Percentiles rank a stretch among this genome's conserved stretches.
phyloP scores from a whole-genome alignment of 2,797 vertebrate genomes.

The Orestias chungarensis region DNA sequence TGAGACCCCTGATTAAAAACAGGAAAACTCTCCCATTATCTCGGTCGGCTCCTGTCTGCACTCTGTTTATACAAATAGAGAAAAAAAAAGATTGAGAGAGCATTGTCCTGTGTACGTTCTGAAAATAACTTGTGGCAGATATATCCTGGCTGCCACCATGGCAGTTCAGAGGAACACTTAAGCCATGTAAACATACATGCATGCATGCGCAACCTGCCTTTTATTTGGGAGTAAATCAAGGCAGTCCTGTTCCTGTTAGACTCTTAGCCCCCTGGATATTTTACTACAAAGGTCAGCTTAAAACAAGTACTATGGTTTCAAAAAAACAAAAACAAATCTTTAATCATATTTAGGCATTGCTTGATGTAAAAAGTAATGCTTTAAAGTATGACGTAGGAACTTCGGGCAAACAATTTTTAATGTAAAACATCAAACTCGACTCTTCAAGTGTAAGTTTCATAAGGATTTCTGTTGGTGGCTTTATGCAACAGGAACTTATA shows the following conservation, averaged over 20 bases:
- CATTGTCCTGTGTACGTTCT: conserved; percentile 38
- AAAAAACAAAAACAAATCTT: too few species aligned
- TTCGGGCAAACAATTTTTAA: not conserved
- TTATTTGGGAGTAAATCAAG: conserved; percentile 52
- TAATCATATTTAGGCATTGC: too few species aligned
- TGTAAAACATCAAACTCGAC: conserved; percentile 1
- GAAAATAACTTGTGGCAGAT: conserved; percentile 70
- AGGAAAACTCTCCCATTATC: conserved; percentile 69
- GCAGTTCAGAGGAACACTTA: conserved; percentile 58
- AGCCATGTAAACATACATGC: conserved; percentile 67
- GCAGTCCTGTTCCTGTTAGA: conserved; percentile 55
- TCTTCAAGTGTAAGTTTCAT: conserved; percentile 9
- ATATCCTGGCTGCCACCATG: conserved; percentile 69
- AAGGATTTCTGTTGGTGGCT: not conserved
- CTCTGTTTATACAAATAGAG: conserved; percentile 51
- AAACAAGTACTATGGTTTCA: conserved; percentile 30
- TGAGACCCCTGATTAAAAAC: conserved; percentile 39
- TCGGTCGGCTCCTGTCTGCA: conserved; percentile 40
- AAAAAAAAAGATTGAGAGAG: conserved; percentile 34
- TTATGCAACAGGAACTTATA: conserved; percentile 36
- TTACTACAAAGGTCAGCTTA: conserved; percentile 43
- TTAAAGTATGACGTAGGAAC: not conserved
- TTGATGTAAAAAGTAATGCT: not conserved
- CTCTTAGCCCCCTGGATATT: conserved; percentile 25
- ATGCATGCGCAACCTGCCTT: conserved; percentile 40